Base-by-base conservation (phyloP, 2,113 vertebrate species). In the Oncorhynchus kisutch region DNA sequence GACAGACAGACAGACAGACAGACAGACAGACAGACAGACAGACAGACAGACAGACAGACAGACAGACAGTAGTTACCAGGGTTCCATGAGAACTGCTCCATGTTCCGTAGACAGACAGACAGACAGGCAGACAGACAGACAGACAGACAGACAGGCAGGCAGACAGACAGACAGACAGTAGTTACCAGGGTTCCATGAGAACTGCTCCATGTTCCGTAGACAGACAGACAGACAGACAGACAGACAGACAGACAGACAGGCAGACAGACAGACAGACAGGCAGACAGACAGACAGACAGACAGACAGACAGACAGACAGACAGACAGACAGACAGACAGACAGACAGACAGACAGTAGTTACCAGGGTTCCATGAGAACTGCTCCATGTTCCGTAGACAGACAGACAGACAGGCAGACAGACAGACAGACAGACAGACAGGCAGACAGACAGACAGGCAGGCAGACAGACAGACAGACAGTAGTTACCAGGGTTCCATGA, bases 51-150 rank as follows among this genome's bases (percentile, higher is more conserved):
- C 11, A 70, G 60, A 12, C 12, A 18, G 29, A 22, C 6, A 60
- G 59, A 9, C 18, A 60, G 59, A 22, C 20, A n/a, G 57, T 1
- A 2, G 45, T 90, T 90, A 98, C 97, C 98, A 85, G 96, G 95
- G 87, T 99, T 99, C 98, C 98, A 99, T 25, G 97, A 99, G 91
- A 99, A 99, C 88, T 99, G 98, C 80, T 99, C 98, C 98, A 99
- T 99, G 86, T 99, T 99, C 88, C 98, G 94, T 77, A 99, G 25
- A 24, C 24, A 24, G 24, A 24, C n/a, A n/a, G n/a, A n/a, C n/a
- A n/a, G n/a, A n/a, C n/a, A n/a, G n/a, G n/a, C n/a, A n/a, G n/a
- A n/a, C n/a, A n/a, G n/a, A n/a, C n/a, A n/a, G n/a, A n/a, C n/a
- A n/a, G n/a, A n/a, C n/a, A n/a, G n/a, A 3, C 49, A 51, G 49